Conservation (phyloP, 2,888 invertebrate genomes). For the Lucinisca nassula region DNA sequence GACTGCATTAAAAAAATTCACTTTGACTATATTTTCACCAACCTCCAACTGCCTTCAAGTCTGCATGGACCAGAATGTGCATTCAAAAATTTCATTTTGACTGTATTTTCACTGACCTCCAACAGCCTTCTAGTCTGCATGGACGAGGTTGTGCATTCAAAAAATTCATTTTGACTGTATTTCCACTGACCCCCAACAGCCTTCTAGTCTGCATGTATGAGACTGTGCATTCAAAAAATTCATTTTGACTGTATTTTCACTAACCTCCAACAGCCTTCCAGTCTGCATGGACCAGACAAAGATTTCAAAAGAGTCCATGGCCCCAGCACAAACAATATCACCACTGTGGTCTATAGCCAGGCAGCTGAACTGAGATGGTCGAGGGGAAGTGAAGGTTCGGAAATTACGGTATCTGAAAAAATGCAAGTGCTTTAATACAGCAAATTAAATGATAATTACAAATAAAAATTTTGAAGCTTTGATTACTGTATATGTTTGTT, state of each 20-base stretch:
- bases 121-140: constrained; percentile 96
- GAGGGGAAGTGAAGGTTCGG: constrained; percentile 97
- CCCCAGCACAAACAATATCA: constrained; percentile 98
- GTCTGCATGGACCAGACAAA: constrained; percentile 98
- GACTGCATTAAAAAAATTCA: constrained; percentile 98
- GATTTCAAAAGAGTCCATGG: constrained; percentile 97
- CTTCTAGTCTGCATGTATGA: constrained; percentile 98
- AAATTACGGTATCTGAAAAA: constrained; percentile 98
- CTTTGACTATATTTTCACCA: no score
- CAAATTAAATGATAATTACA: no score
- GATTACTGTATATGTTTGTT: no score
- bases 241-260: no score
- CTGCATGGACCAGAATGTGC: constrained; percentile 99
- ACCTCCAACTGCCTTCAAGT: constrained; percentile 96
- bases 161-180: no score
- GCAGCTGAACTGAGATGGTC: constrained; percentile 97
- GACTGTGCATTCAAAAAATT: no score
- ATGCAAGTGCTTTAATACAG: no score
- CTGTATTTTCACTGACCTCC: constrained; percentile 92
- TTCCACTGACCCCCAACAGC: no score
- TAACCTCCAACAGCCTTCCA: constrained; percentile 95
- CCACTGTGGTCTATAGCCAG: constrained; percentile 96
- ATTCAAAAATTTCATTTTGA: no score
- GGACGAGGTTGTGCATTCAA: constrained; percentile 99
- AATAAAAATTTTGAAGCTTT: no score